A percentile compares a stretch with the other conserved stretches of the same genome.
phyloP scores from a whole-genome alignment of 2,888 invertebrate genomes.

The Drosophila macrospina region DNA sequence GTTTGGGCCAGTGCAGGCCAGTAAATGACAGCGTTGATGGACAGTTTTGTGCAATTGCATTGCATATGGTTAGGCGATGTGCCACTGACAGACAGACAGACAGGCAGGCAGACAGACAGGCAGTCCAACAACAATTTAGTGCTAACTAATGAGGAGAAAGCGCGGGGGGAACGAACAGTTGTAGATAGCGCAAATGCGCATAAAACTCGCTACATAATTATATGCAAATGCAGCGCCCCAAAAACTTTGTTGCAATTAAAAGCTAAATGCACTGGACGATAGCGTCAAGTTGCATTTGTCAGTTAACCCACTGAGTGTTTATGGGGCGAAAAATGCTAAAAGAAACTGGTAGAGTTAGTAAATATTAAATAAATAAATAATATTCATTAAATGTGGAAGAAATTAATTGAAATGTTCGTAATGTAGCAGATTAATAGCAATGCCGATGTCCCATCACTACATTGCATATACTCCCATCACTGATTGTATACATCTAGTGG shows the following conservation, averaged over 20 bases:
- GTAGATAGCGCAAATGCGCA: conserved; percentile 40
- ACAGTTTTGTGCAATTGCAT: conserved; percentile 78
- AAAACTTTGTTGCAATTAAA: conserved; percentile 71
- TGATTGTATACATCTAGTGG: no score
- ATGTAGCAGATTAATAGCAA: no score
- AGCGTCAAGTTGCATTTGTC: conserved; percentile 59
- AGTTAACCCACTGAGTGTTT: conserved; percentile 57
- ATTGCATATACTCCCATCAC: no score
- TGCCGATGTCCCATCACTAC: no score
- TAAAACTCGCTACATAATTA: conserved; percentile 66
- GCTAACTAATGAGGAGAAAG: background rate
- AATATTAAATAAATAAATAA: background rate
- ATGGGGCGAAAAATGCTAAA: background rate
- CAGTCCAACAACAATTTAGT: conserved; percentile 37
- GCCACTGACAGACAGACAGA: conserved; percentile 61
- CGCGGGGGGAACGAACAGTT: background rate
- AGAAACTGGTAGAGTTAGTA: no score
- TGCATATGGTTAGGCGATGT: conserved; percentile 75
- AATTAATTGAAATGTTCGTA: no score
- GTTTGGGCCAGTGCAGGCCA: conserved; percentile 55
- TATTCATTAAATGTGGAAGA: no score
- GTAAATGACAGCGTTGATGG: conserved; percentile 79
- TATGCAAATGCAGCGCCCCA: conserved; percentile 70
- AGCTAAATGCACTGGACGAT: conserved; percentile 72
- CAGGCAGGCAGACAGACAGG: no score